phyloP scores from a whole-genome alignment of 2,797 vertebrate genomes.

The Galaxias olidus region DNA sequence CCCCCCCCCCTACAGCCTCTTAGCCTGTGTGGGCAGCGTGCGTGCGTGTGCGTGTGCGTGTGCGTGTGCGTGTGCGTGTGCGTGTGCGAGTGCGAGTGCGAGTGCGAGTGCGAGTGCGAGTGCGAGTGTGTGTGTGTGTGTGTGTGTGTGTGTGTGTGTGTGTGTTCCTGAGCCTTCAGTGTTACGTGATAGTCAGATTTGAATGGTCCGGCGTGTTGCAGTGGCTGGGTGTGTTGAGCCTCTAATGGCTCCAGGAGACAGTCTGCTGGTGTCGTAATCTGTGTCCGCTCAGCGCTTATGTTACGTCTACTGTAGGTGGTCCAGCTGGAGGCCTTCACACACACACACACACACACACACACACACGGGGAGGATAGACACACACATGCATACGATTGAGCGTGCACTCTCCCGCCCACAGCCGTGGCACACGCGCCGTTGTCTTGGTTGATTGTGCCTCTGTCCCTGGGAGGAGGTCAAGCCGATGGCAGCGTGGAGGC shows the following conservation, averaged over 20 bases:
- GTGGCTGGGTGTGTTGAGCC: background rate
- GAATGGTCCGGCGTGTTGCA: background rate
- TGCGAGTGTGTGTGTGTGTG: constrained; percentile 19
- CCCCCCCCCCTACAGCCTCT: no score
- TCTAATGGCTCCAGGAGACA: constrained; percentile 1
- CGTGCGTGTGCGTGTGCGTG: no score
- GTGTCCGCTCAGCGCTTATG: constrained; percentile 15
- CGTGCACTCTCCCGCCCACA: background rate
- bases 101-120: background rate
- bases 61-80: background rate
- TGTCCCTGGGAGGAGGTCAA: background rate
- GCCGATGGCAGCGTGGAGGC: background rate
- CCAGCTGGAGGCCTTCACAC: constrained; percentile 38
- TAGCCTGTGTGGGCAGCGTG: no score
- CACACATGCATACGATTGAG: constrained; percentile 9
- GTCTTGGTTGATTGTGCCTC: background rate
- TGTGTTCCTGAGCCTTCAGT: background rate
- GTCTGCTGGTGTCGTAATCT: constrained; percentile 14
- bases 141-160: constrained; percentile 36
- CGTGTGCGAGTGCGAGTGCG: no score
- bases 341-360: constrained; percentile 20
- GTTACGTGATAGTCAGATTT: constrained; percentile 43
- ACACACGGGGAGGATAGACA: background rate
- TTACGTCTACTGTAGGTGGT: constrained; percentile 29
- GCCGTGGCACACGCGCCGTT: no score